Evolutionary conservation across 2,888 invertebrate genomes (phyloP), one percentile per base, ranked within the genome.

Genomic region (Lissonota sp.): DNA sequence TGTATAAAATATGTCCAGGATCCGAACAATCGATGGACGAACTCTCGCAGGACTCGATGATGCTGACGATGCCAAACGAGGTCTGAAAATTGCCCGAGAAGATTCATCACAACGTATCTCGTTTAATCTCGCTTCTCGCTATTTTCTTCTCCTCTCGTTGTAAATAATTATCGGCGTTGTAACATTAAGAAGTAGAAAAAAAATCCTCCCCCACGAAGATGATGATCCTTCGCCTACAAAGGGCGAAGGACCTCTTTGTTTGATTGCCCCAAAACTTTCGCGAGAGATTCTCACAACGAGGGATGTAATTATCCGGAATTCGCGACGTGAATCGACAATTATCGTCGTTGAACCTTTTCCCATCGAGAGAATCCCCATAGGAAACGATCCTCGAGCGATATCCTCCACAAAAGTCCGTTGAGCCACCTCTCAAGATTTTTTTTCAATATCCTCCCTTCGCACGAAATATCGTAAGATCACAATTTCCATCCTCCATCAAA

Each of bases 1-100:
- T 6, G 26, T 46, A 16, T 1, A 7, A 12, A 14, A 42, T 6
- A 4, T 2, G 8, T 63, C 94, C 10, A 95, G 97, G 97, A 93
- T 96, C 97, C 71, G 90, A 90, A 84, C 90, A 90, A 83, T 96
- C 97, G 70, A 94, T 97, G 94, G 97, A 97, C 93, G 97, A 97
- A 90, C 93, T 97, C 55, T 97, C 97, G 1, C 97, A 97, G 92
- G 97, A 97, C 89, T 97, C 97, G n/a, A 95, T 96, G 85, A 95
- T 97, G 91, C 96, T 96, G 91, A 96, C 96, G 93, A 96, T 96
- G 96, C 96, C 96, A 93, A 96, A 96, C 89, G 96, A 97, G 93
- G 96, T 96, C 89, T 95, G 93, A 93, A 90, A 62, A 73, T 53
- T 46, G 63, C 46, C 44, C 39, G 4, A 26, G 26, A 3, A 26